Evolutionary conservation across 2,113 vertebrate genomes (phyloP), one percentile per base, ranked within the genome.

Genomic region (Microcebus ravelobensis): DNA sequence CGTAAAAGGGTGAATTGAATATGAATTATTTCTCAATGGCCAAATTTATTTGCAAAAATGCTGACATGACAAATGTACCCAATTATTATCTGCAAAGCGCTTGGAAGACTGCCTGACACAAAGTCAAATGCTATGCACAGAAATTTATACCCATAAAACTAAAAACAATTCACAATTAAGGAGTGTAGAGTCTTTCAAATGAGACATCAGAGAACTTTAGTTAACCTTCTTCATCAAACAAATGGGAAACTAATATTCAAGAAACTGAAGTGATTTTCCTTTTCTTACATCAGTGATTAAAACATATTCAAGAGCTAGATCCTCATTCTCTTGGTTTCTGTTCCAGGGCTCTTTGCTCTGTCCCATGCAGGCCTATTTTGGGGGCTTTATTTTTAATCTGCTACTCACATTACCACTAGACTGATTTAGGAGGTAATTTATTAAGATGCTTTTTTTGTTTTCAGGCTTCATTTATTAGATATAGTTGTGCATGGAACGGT

Each of bases 281-380:
- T 73, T 34, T 55, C 27, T 36, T 15, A 5, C 6, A 17, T 27
- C n/a, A 39, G 6, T 21, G 42, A 63, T 6, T n/a, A 23, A 76
- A 65, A 59, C 5, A 50, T 29, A 17, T 15, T 65, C 18, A 29
- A 25, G 34, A 82, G 39, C 39, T 13, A n/a, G 17, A 59, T 7
- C 17, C 6, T 20, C 10, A 6, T 2, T 76, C 17, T 57, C 29
- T 67, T 39, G 31, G 11, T 48, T 80, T 52, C 20, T 21, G 29
- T 11, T 17, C 3, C 15, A 85, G 25, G 31, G 25, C 0, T 65
- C 81, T 80, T 50, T 70, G 5, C 8, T 73, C 48, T 83, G 5
- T 0, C 10, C 27, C 34, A 11, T 2, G 21, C 1, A 77, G 50
- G 2, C 31, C 13, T 63, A 3, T 29, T 71, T 29, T 3, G 23